These are phyloP conservation scores for Mormyrus hasselquistii DNA, from an alignment of 2,797 vertebrate species.

Conservation along the genomic window DNA sequence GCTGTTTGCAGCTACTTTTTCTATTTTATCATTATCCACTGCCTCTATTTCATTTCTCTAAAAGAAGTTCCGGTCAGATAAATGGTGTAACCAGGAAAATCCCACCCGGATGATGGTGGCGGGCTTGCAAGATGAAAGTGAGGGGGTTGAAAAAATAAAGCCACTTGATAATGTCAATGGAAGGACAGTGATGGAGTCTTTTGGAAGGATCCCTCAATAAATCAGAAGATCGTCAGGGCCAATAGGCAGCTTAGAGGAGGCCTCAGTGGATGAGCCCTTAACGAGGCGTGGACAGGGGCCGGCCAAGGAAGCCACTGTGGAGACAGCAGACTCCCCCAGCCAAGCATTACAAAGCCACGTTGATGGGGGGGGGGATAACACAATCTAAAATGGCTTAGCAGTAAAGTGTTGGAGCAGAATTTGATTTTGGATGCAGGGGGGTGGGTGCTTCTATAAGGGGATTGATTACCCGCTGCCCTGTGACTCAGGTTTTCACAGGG, in stretches of 20 bases:
- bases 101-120: constrained; percentile 14
- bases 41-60: background rate
- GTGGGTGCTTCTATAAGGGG: constrained; percentile 23
- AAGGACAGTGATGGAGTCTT: constrained; percentile 34
- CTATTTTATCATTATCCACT: background rate
- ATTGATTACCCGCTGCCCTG: constrained; percentile 27
- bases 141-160: constrained; percentile 20
- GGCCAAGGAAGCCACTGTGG: background rate
- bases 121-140: constrained; percentile 19
- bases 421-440: constrained; percentile 29
- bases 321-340: constrained; percentile 5
- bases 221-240: constrained; percentile 35
- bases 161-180: constrained; percentile 34
- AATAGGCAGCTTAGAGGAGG: constrained; percentile 20
- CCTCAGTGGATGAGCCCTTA: constrained; percentile 28
- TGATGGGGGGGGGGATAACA: background rate
- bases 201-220: constrained; percentile 36
- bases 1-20: background rate
- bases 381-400: constrained; percentile 18
- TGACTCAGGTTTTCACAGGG: constrained; percentile 15
- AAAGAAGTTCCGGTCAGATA: constrained; percentile 3
- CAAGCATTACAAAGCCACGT: background rate
- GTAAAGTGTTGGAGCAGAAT: constrained; percentile 27
- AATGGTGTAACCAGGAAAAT: constrained; percentile 5
- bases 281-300: constrained; percentile 21